Evolutionary conservation across 2,888 invertebrate species (phyloP).

Genomic region (Dryadula phaetusa): DNA sequence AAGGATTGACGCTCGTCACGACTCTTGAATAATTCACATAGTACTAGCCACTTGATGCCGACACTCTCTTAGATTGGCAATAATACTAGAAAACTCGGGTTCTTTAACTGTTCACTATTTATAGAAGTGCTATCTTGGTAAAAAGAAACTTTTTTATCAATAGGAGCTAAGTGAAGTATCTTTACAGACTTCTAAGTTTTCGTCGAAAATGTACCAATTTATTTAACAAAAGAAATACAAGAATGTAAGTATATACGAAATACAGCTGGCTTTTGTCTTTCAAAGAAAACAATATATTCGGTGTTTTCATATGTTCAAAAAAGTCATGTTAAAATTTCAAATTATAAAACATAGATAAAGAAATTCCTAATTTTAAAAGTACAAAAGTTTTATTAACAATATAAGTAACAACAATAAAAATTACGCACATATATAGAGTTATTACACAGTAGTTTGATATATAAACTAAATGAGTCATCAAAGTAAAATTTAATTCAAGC

Average conservation of each 20-base stretch:
- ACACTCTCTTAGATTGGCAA: conserved; percentile 43
- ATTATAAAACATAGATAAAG: too few relatives aligned
- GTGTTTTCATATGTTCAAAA: too few relatives aligned
- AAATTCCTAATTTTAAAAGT: too few relatives aligned
- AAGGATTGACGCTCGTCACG: conserved; percentile 42
- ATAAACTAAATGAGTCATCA: conserved; percentile 8
- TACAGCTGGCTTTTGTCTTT: too few relatives aligned
- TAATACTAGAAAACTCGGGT: conserved; percentile 30
- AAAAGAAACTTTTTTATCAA: neutral
- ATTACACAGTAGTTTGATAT: neutral
- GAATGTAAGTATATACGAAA: too few relatives aligned
- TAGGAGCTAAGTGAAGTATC: neutral
- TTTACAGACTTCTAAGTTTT: too few relatives aligned
- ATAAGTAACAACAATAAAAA: neutral
- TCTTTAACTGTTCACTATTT: conserved; percentile 32
- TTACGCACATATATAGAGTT: neutral
- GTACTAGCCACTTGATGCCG: conserved; percentile 37
- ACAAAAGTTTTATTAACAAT: neutral
- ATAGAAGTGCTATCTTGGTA: conserved; percentile 12
- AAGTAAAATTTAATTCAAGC: conserved; percentile 2
- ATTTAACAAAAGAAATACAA: too few relatives aligned
- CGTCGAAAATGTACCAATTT: too few relatives aligned
- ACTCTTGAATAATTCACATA: conserved; percentile 46
- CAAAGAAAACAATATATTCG: too few relatives aligned
- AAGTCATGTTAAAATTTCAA: too few relatives aligned